A percentile compares a stretch with the other conserved stretches of the same genome.
Conservation (phyloP, 2,113 vertebrate species). For the Glaucomys volans region DNA sequence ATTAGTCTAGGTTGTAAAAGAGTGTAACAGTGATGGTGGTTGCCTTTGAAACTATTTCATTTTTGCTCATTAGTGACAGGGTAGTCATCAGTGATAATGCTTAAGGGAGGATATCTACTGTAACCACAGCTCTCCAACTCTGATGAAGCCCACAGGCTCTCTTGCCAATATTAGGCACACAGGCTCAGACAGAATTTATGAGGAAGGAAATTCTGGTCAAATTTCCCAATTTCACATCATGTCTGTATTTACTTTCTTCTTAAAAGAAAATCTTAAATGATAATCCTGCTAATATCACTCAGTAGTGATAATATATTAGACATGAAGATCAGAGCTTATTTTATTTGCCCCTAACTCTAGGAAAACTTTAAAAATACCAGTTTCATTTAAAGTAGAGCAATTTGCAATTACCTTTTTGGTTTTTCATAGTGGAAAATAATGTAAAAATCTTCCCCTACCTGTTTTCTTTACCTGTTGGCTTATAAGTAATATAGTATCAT, state of each 20-base stretch:
- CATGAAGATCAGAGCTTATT: not conserved
- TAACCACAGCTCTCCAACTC: not conserved
- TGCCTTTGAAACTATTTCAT: not conserved
- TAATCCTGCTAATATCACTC: slow-evolving; percentile 12
- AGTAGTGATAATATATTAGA: not conserved
- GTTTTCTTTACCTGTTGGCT: slow-evolving; percentile 19
- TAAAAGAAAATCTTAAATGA: slow-evolving; percentile 37
- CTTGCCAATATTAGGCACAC: not conserved
- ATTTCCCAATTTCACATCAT: not conserved
- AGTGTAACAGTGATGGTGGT: not conserved
- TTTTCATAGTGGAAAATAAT: slow-evolving; percentile 27
- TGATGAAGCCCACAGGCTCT: not conserved
- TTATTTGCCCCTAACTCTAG: not conserved
- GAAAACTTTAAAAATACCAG: slow-evolving; percentile 43
- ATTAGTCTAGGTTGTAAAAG: not conserved
- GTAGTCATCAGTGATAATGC: not conserved
- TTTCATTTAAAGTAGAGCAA: slow-evolving; percentile 28
- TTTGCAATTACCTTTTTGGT: slow-evolving; percentile 25
- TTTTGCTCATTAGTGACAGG: not conserved
- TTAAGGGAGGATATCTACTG: not conserved
- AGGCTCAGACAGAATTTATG: not conserved
- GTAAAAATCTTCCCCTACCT: not conserved
- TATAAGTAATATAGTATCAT: not conserved
- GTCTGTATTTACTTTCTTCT: slow-evolving; percentile 12
- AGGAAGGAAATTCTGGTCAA: slow-evolving; percentile 9